phyloP scores from a whole-genome alignment of 2,888 invertebrate genomes.

The Sphaerophoria taeniata region DNA sequence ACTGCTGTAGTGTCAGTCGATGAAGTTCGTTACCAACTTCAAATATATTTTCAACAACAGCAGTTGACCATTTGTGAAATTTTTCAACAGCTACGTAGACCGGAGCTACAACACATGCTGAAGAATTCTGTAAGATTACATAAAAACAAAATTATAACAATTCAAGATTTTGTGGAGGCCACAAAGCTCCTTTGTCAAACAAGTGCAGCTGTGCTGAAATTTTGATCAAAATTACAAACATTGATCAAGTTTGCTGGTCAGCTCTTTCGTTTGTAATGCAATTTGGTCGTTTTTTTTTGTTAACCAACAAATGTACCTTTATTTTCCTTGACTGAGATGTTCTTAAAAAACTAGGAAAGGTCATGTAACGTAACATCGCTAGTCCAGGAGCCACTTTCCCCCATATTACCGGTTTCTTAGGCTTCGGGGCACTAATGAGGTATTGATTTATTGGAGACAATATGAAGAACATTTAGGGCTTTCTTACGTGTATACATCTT shows the following conservation, averaged over 20 bases:
- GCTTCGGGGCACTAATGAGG: constrained; percentile 48
- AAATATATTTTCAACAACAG: constrained; percentile 65
- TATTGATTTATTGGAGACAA: too few species aligned
- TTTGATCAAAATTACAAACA: too few species aligned
- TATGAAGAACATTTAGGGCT: too few species aligned
- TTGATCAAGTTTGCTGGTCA: not conserved
- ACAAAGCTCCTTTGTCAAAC: too few species aligned
- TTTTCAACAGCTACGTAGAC: constrained; percentile 61
- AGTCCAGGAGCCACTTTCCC: constrained; percentile 16
- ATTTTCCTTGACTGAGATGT: constrained; percentile 28
- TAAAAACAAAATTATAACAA: too few species aligned
- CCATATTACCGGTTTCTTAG: constrained; percentile 50
- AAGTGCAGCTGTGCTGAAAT: too few species aligned
- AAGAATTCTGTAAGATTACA: constrained; percentile 51
- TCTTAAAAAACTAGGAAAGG: not conserved
- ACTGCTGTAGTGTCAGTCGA: constrained; percentile 46
- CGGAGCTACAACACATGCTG: constrained; percentile 73
- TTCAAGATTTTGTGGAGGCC: too few species aligned
- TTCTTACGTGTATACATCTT: constrained; percentile 24
- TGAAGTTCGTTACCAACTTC: constrained; percentile 71
- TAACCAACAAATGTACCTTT: constrained; percentile 26
- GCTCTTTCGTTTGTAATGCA: not conserved
- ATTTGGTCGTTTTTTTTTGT: not conserved
- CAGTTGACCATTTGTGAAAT: constrained; percentile 41
- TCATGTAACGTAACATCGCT: constrained; percentile 34